Evolutionary conservation across 2,113 vertebrate genomes (phyloP).

Genomic region (Panthera leo): DNA sequence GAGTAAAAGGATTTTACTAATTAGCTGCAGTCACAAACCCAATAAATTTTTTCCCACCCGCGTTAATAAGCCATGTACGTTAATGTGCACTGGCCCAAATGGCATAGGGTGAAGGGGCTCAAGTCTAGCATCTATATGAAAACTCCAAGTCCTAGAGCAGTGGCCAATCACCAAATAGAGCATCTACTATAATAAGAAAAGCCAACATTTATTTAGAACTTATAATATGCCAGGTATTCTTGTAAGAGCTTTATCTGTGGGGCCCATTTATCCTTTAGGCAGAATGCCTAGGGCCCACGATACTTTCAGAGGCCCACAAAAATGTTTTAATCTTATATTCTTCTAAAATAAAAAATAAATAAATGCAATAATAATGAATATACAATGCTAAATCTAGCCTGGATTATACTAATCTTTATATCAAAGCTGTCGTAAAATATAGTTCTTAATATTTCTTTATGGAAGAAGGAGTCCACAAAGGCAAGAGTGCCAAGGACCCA

Average conservation of each 20-base stretch:
- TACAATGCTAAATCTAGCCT: neutral
- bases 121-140: conserved; percentile 10
- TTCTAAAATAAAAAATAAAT: conserved; percentile 49
- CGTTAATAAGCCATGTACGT: neutral
- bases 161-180: neutral
- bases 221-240: neutral
- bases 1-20: neutral
- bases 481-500: neutral
- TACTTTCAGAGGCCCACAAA: neutral
- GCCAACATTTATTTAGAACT: neutral
- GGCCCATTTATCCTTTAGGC: neutral
- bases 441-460: conserved; percentile 31
- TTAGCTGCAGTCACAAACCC: neutral
- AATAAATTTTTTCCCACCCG: neutral
- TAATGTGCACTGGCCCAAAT: neutral
- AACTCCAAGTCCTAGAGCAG: neutral
- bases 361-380: neutral
- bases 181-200: neutral
- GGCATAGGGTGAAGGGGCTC: neutral
- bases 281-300: neutral
- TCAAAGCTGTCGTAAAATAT: neutral
- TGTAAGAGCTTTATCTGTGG: neutral
- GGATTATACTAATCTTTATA: conserved; percentile 25
- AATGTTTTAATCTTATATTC: conserved; percentile 5
- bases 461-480: neutral